Conservation (phyloP, 1,140 invertebrate genomes). For the Zaprionus vittiger region DNA sequence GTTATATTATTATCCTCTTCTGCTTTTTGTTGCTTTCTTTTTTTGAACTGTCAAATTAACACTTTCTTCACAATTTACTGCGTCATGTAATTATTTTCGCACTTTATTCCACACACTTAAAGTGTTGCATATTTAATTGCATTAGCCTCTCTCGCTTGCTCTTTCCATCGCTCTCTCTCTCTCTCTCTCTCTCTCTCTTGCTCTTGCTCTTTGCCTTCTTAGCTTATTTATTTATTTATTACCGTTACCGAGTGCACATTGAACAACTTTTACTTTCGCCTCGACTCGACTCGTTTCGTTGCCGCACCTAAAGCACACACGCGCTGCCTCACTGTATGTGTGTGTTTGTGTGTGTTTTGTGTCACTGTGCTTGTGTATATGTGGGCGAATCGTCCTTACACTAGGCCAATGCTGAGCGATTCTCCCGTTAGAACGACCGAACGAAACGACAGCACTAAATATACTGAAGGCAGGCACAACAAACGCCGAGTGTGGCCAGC, state of each 20-base stretch:
- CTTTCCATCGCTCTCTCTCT: neutral
- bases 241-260: constrained; percentile 58
- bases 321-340: constrained; percentile 14
- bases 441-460: constrained; percentile 82
- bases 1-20: constrained; percentile 1
- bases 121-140: constrained; percentile 65
- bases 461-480: constrained; percentile 67
- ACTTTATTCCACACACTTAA: constrained; percentile 53
- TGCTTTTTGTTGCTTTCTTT: constrained; percentile 1
- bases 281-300: constrained; percentile 23
- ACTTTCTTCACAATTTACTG: constrained; percentile 15
- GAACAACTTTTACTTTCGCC: constrained; percentile 64
- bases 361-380: constrained; percentile 21
- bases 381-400: constrained; percentile 61
- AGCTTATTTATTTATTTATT: constrained; percentile 70
- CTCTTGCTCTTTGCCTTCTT: constrained; percentile 34
- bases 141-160: constrained; percentile 26
- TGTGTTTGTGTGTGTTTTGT: constrained; percentile 21
- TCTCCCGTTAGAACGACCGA: constrained; percentile 70
- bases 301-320: constrained; percentile 41
- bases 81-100: constrained; percentile 26
- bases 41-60: constrained; percentile 22
- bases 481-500: constrained; percentile 33
- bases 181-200: constrained; percentile 24
- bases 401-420: constrained; percentile 46